Base-by-base conservation (phyloP, 2,797 vertebrate species). In the Anas capensis region DNA sequence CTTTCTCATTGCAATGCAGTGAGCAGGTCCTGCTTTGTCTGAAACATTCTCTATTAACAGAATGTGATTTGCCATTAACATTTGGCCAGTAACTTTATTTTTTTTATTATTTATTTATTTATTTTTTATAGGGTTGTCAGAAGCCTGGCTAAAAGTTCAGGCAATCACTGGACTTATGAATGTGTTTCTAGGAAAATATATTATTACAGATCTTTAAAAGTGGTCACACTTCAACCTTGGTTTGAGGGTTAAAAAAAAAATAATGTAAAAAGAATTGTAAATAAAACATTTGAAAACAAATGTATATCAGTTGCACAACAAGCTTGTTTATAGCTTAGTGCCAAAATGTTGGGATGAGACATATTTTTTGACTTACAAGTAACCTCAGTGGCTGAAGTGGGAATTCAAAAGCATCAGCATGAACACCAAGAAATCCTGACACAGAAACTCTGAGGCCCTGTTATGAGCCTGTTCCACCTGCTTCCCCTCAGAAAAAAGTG, bases 131-230 rank as follows among this genome's bases (percentile, higher is more conserved):
- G 23, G 26, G 8, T 68, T 90, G 65, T 24, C 70, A 82, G 51
- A 89, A 71, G 49, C 8, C 57, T 86, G 53, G 44, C n/a, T 70
- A 36, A 54, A 90, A 82, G 19, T 51, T 89, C 54, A 81, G 29
- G 75, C 6, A 4, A 73, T 42, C 76, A 78, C 40, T 16, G 5
- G 42, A 24, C 14, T 80, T 73, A 21, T 0, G 13, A 80, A 65
- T 56, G 27, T 82, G 29, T 81, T 90, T 82, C 21, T 64, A 96
- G 69, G 77, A 42, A 81, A 79, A 57, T 10, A n/a, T 60, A 76
- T 95, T 71, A 87, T 75, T 78, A 33, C 13, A 44, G 80, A 68
- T 48, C 20, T 82, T 94, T 82, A 29, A 70, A 95, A 85, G 65
- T 38, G 21, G 31, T 85, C 33, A 72, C 9, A 23, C 44, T 82